phyloP scores from a whole-genome alignment of 2,888 invertebrate genomes.

The Trisateles emortualis region DNA sequence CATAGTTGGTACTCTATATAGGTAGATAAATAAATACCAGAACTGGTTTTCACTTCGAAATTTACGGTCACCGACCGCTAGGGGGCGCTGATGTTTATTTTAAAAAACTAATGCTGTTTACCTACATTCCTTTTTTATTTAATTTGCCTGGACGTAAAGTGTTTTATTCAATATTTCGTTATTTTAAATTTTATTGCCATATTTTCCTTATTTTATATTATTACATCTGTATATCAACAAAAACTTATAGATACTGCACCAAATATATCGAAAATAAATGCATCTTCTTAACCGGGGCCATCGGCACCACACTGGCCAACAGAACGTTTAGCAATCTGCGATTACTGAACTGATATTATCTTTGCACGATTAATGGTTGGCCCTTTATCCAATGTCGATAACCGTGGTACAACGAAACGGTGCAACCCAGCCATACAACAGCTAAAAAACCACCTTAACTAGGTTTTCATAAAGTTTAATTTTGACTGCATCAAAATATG shows the following conservation, averaged over 20 bases:
- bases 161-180: no score
- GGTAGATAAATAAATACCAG: no score
- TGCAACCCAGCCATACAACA: constrained; percentile 41
- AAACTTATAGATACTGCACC: neutral
- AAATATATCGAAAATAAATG: constrained; percentile 1
- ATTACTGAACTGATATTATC: constrained; percentile 83
- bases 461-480: constrained; percentile 5
- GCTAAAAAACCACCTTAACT: constrained; percentile 42
- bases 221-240: no score
- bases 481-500: constrained; percentile 21
- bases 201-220: no score
- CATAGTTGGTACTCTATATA: no score
- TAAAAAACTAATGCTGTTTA: no score
- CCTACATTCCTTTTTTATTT: no score
- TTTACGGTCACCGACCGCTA: no score
- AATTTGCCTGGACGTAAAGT: no score
- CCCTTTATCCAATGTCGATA: constrained; percentile 82
- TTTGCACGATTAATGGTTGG: constrained; percentile 77
- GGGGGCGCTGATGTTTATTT: no score
- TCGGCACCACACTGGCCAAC: constrained; percentile 67
- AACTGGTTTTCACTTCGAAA: no score
- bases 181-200: no score
- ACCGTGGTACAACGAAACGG: constrained; percentile 51
- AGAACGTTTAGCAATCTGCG: constrained; percentile 81
- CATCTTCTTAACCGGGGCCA: constrained; percentile 51